Evolutionary conservation across 2,888 invertebrate genomes (phyloP), one percentile per base, ranked within the genome.

Genomic region (Drosophila robusta): DNA sequence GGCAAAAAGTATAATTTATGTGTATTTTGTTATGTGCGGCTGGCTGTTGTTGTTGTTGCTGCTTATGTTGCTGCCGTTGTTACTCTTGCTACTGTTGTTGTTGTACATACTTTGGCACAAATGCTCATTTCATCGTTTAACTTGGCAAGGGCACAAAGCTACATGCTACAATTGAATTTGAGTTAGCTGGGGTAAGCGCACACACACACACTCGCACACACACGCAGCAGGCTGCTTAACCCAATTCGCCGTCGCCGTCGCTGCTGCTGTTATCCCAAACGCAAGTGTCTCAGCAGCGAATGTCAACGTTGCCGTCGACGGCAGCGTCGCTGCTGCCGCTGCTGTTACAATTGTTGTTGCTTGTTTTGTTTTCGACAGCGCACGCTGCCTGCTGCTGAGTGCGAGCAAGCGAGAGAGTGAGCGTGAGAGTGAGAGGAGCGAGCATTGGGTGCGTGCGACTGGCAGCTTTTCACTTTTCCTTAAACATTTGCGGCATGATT

Each of bases 81-180:
- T 34, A 16, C 14, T 51, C 18, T 8, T 55, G 47, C 38, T 61
- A 34, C n/a, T 51, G 57, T 22, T 69, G 50, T 56, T 68, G 41
- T 60, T 62, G 54, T 70, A 74, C 64, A 68, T 71, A 80, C 74
- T 70, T 70, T 73, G 64, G 79, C 75, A 75, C 71, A 86, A 84
- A 85, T 85, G 82, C 80, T 83, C 83, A 87, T 83, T 87, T 87
- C 82, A 76, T 70, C 83, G 76, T 78, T 87, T 87, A 87, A 87
- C 82, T 83, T 87, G 75, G 79, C 82, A 83, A 83, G 83, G 87
- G 85, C 85, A 85, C 66, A 71, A 70, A 73, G 76, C 77, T 75
- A 76, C 81, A 80, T 70, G 78, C 85, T 82, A 77, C 81, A 82
- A 82, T 82, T 83, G 86, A 86, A 86, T 82, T 85, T 82, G 71